Base-by-base conservation (phyloP, 2,797 vertebrate genomes). In the Lithobates sylvaticus region DNA sequence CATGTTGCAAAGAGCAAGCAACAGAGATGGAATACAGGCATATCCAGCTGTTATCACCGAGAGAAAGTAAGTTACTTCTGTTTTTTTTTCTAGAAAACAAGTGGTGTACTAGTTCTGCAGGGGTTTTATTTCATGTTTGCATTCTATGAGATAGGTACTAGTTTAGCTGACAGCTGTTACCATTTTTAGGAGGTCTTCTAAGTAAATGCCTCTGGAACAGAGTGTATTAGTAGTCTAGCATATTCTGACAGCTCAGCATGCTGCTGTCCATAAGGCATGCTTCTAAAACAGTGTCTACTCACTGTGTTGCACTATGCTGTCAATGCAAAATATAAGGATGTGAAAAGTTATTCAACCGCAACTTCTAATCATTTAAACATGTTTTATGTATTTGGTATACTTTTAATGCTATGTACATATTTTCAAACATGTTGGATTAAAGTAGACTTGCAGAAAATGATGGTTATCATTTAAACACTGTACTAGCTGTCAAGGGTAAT, bases 41-140 rank as follows among this genome's bases (percentile, higher is more conserved):
- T 90, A 92, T 93, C 92, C 95, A 93, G 93, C 93, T 96, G 92
- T 94, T 96, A 94, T 94, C 93, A 92, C 93, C 92, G 93, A 91
- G 89, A 93, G 94, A 93, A 96, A 95, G 97, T 98, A 97, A 98
- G 97, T 98, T 90, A 92, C 93, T 90, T 92, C 89, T 91, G 83
- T 92, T 93, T 44, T 94, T 92, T 89, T 36, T 5, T 36, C 3
- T 32, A 81, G 88, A 89, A 79, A 90, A 89, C 65, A 69, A 88
- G 91, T 76, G 82, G 87, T 89, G 87, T 92, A 91, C 78, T 68
- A 39, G 89, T 89, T 88, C 64, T 85, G 86, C 88, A 92, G 90
- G 32, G 1, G 36, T 58, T 73, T 67, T 65, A 18, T 86, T 91
- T 80, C 69, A 47, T 6, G 76, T 64, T 71, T 68, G 64, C 32